Evolutionary conservation across 2,113 vertebrate species (phyloP).

Genomic region (Pristiophorus japonicus): DNA sequence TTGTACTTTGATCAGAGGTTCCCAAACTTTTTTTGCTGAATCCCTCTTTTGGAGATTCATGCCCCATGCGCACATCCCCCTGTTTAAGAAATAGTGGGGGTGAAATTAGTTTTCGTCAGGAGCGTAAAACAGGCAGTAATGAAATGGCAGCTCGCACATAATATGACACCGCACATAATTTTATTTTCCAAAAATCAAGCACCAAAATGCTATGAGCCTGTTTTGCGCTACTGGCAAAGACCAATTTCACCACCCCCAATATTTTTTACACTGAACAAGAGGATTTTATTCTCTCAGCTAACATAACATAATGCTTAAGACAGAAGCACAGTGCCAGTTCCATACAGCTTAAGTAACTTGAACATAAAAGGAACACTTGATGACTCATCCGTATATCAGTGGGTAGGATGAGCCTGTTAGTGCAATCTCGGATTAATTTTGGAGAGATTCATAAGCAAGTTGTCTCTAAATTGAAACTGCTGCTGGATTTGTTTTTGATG

Average conservation of each 20-base stretch:
- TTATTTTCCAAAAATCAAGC: not conserved
- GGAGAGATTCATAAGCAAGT: not conserved
- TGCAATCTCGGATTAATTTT: not conserved
- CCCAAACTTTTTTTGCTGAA: not conserved
- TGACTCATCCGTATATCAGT: not conserved
- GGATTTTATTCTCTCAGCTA: not conserved
- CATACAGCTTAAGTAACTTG: not conserved
- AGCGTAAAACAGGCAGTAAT: not conserved
- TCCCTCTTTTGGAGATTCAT: not conserved
- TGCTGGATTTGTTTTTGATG: not conserved
- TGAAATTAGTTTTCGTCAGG: not conserved
- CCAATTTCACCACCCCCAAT: not conserved
- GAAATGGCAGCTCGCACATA: not conserved
- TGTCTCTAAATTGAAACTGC: not conserved
- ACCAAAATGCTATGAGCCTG: not conserved
- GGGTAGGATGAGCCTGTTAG: not conserved
- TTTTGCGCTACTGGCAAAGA: not conserved
- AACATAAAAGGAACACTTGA: not conserved
- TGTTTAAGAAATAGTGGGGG: not conserved
- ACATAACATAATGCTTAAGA: not conserved
- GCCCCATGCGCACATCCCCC: not conserved
- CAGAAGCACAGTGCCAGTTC: not conserved
- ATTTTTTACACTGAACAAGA: not conserved
- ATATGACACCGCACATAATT: not conserved
- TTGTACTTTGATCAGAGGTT: not conserved